Conservation (phyloP, 2,797 vertebrate genomes). For the Potorous gilbertii region DNA sequence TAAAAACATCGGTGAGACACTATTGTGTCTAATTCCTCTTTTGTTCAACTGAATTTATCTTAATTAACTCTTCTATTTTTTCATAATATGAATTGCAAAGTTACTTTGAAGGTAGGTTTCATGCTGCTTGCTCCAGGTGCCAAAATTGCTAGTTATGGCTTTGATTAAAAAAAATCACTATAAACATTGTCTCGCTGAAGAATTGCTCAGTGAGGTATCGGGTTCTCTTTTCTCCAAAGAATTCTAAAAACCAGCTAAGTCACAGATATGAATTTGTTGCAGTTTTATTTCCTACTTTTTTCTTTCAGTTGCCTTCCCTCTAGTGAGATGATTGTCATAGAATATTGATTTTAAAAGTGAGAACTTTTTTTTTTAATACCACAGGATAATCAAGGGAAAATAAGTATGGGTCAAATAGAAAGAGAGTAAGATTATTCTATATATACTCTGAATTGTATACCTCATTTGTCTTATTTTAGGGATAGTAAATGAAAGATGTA, state of each 20-base stretch:
- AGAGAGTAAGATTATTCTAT: background rate
- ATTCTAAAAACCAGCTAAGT: background rate
- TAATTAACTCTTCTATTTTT: background rate
- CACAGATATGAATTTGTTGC: background rate
- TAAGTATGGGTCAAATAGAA: background rate
- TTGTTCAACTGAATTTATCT: background rate
- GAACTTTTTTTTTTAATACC: background rate
- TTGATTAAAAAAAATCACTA: background rate
- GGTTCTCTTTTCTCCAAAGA: background rate
- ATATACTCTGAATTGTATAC: background rate
- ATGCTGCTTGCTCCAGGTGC: background rate
- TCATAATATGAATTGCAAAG: background rate
- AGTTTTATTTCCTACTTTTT: background rate
- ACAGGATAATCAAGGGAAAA: slow-evolving; percentile 23
- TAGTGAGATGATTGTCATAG: background rate
- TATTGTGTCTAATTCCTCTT: background rate
- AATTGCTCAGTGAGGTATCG: background rate
- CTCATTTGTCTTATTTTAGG: background rate
- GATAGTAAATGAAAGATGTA: background rate
- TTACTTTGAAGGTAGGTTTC: background rate
- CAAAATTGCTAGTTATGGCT: background rate
- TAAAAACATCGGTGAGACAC: background rate
- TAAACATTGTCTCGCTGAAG: background rate
- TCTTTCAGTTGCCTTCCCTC: background rate
- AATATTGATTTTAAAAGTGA: background rate